Percentiles rank a stretch among this genome's conserved stretches.
These are phyloP conservation scores for Ormyrus rosae DNA, from an alignment of 2,888 invertebrate species.

Conservation along the genomic window DNA sequence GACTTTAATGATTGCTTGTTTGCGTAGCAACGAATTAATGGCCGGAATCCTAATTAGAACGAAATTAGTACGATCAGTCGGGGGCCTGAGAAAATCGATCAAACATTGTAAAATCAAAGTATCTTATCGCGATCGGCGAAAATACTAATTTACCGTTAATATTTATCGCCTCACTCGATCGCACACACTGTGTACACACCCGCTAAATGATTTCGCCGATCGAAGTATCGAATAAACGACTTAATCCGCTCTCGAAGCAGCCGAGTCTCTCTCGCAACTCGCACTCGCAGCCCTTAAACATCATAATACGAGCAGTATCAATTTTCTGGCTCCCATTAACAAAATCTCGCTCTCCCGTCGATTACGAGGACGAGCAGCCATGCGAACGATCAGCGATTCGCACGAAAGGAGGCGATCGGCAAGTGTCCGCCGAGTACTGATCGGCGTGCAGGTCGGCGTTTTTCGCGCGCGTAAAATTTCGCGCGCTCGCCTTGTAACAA, in stretches of 20 bases:
- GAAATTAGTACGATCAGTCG: too few species aligned
- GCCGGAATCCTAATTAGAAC: neutral
- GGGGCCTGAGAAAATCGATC: neutral
- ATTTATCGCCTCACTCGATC: neutral
- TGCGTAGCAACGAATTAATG: neutral
- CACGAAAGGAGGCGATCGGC: too few species aligned
- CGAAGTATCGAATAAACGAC: neutral
- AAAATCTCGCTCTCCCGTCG: neutral
- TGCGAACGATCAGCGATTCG: neutral
- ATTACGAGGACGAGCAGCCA: neutral
- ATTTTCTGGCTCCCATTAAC: neutral
- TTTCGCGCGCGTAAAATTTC: neutral
- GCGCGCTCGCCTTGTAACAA: conserved; percentile 27
- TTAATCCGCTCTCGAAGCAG: conserved; percentile 25
- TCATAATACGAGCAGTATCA: neutral
- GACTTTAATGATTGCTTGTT: neutral
- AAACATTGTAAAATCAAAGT: neutral
- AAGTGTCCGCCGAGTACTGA: too few species aligned
- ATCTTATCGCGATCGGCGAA: neutral
- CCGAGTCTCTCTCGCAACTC: conserved; percentile 20
- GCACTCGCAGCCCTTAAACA: neutral
- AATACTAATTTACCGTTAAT: conserved; percentile 6
- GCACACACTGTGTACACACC: neutral
- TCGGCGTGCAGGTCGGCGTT: too few species aligned
- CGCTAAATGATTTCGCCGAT: neutral